Evolutionary conservation across 2,888 invertebrate species (phyloP).

Genomic region (Mythimna pallens): DNA sequence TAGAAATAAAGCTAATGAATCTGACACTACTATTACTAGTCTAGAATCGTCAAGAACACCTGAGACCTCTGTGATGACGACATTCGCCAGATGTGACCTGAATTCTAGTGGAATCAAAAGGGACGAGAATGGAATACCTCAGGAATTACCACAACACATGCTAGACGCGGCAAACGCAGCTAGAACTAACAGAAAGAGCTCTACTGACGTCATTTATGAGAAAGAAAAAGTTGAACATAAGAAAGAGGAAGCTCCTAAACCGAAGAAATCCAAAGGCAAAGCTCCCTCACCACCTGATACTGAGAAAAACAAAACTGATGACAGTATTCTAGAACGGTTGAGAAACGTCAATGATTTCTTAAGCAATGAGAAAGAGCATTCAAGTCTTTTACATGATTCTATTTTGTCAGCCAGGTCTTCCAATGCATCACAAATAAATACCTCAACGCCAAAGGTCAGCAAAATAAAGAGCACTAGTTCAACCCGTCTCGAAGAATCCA

Average conservation of each 20-base stretch:
- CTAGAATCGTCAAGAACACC: slow-evolving; percentile 79
- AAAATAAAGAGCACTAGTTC: slow-evolving; percentile 80
- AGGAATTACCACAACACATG: slow-evolving; percentile 93
- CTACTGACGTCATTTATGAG: slow-evolving; percentile 78
- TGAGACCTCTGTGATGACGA: slow-evolving; percentile 75
- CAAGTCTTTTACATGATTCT: slow-evolving; percentile 81
- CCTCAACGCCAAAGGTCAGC: slow-evolving; percentile 87
- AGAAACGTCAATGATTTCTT: slow-evolving; percentile 84
- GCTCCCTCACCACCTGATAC: slow-evolving; percentile 93
- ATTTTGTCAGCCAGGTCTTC: slow-evolving; percentile 71
- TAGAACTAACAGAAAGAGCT: slow-evolving; percentile 92
- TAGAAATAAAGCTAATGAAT: slow-evolving; percentile 83
- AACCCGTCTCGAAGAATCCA: slow-evolving; percentile 83
- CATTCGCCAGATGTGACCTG: slow-evolving; percentile 85
- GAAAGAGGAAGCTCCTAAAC: slow-evolving; percentile 81
- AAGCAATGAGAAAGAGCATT: slow-evolving; percentile 84
- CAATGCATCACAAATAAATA: slow-evolving; percentile 78
- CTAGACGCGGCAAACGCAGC: slow-evolving; percentile 94
- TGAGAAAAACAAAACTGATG: slow-evolving; percentile 87
- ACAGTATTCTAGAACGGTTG: slow-evolving; percentile 86
- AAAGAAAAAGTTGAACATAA: slow-evolving; percentile 78
- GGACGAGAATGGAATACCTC: slow-evolving; percentile 91
- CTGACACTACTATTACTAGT: slow-evolving; percentile 74
- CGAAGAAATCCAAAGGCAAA: slow-evolving; percentile 93
- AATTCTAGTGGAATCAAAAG: slow-evolving; percentile 91